Base-by-base conservation (phyloP, 2,113 vertebrate species). In the Sinosuthora webbiana region DNA sequence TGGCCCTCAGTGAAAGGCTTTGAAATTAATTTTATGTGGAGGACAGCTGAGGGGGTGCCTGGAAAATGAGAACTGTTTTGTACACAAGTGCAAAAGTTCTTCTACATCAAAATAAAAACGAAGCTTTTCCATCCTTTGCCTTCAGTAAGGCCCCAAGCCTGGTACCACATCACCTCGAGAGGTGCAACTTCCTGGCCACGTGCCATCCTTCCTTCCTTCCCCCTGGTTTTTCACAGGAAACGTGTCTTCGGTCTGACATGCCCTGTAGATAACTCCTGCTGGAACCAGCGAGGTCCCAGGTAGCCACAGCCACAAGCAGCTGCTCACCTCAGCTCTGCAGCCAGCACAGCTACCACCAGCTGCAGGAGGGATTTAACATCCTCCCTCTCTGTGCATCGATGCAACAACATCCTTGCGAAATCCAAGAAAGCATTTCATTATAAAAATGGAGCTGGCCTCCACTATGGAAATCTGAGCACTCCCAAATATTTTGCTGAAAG, bases 61-160 rank as follows among this genome's bases (percentile, higher is more conserved):
- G 68, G 74, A 39, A 59, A 87, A 49, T 7, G 33, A 65, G 13
- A 64, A 15, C 18, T 17, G 18, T 5, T 77, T 12, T 17, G 50
- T 20, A 49, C 31, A 27, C 3, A 50, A n/a, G n/a, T 1, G 3
- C 0, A 0, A 39, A 59, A 7, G 44, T 23, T 60, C 77, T 74
- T 42, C 45, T 41, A 6, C 8, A 31, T 4, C 33, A 16, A 50
- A 89, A 74, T 21, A 39, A 27, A 79, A 57, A 15, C 1, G 15
- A 53, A 42, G 6, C 33, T 35, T 78, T 70, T 35, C 24, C 67
- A 75, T 6, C 11, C 19, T 35, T 8, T 57, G 62, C n/a, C 67
- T n/a, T 44, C 53, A 22, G 44, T 19, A 47, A 76, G 27, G 49
- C 6, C 33, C 63, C 53, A 42, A 55, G n/a, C 45, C 77, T 27